Evolutionary conservation across 2,113 vertebrate genomes (phyloP).

Genomic region (Melanocharis versteri): DNA sequence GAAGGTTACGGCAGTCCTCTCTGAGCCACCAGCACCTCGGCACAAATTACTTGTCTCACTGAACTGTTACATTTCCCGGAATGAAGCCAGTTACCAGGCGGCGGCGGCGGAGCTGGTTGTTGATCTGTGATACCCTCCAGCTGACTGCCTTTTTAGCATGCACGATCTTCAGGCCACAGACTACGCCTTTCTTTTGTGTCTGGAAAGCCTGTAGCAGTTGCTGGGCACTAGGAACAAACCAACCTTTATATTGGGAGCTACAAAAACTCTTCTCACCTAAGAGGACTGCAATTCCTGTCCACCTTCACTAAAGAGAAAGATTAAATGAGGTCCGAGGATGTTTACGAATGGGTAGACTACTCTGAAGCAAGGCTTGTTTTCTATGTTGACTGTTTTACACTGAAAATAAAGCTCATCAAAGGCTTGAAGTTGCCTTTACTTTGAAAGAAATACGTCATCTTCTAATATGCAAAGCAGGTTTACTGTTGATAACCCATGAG

Average conservation of each 20-base stretch:
- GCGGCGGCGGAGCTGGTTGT: neutral
- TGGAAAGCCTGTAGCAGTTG: conserved; percentile 51
- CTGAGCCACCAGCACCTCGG: neutral
- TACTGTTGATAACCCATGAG: conserved; percentile 13
- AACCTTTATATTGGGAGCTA: neutral
- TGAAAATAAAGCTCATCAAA: neutral
- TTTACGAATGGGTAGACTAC: neutral
- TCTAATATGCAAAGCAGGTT: conserved; percentile 35
- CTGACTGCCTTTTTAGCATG: conserved; percentile 60
- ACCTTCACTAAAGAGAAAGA: neutral
- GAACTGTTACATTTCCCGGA: neutral
- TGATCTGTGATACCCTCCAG: conserved; percentile 8
- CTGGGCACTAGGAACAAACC: conserved; percentile 26
- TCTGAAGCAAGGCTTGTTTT: neutral
- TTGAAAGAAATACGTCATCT: conserved; percentile 35
- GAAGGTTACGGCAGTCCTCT: neutral
- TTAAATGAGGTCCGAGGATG: neutral
- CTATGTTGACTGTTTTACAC: neutral
- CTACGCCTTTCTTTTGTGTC: conserved; percentile 67
- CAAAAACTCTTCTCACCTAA: conserved; percentile 16
- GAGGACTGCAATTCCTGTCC: neutral
- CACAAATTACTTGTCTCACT: neutral
- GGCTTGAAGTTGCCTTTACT: conserved; percentile 36
- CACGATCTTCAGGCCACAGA: conserved; percentile 60
- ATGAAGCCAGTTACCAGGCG: neutral